phyloP scores from a whole-genome alignment of 2,888 invertebrate genomes.

The Xestia rhomboidea region DNA sequence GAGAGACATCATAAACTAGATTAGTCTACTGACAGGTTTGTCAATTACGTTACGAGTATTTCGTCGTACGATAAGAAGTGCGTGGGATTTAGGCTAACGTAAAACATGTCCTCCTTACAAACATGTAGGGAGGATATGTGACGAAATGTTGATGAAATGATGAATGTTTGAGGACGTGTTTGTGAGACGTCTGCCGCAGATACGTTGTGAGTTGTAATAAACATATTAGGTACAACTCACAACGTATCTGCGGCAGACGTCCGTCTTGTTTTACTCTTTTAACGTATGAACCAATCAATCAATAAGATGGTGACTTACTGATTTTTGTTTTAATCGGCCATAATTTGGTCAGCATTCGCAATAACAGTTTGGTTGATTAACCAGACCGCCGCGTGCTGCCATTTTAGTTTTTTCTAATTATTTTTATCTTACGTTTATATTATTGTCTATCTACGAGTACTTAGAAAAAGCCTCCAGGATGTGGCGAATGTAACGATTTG shows the following conservation, averaged over 20 bases:
- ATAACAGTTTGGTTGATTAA: too few species aligned
- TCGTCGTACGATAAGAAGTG: not conserved
- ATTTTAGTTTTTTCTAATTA: too few species aligned
- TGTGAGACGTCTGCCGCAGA: too few species aligned
- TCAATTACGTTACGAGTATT: not conserved
- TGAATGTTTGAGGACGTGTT: too few species aligned
- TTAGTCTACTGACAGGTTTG: slow-evolving; percentile 13
- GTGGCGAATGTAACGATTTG: not conserved
- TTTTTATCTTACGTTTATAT: not conserved
- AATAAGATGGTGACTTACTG: not conserved
- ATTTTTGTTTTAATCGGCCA: not conserved
- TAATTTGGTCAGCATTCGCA: not conserved
- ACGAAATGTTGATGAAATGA: too few species aligned
- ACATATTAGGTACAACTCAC: not conserved
- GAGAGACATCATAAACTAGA: slow-evolving; percentile 22
- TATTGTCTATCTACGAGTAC: not conserved
- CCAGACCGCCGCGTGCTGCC: too few species aligned
- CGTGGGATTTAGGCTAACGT: slow-evolving; percentile 7
- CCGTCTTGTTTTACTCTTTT: too few species aligned
- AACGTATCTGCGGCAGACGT: not conserved
- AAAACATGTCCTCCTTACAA: not conserved
- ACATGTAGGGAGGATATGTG: too few species aligned
- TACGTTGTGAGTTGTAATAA: too few species aligned
- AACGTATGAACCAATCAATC: not conserved
- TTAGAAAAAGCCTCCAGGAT: not conserved